These are phyloP conservation scores for Eleginops maclovinus DNA, from an alignment of 2,113 vertebrate species.

Conservation along the genomic window DNA sequence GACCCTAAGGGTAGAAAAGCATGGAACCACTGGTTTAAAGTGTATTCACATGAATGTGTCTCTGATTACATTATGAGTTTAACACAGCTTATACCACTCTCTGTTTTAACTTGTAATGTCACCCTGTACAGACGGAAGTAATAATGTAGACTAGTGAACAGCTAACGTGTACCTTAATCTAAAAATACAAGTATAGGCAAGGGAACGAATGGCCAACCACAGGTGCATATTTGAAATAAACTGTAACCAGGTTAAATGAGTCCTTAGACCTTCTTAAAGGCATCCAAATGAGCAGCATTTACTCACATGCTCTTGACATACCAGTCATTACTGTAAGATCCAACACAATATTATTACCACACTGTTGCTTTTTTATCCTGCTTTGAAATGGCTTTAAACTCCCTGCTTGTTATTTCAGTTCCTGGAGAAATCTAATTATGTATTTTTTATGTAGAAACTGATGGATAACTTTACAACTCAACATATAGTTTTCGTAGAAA, in stretches of 20 bases:
- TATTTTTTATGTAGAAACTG: background rate
- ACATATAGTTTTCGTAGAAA: background rate
- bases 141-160: background rate
- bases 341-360: background rate
- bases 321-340: background rate
- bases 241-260: background rate
- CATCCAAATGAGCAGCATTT: constrained; percentile 3
- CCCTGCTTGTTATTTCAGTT: constrained; percentile 1
- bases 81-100: background rate
- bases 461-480: background rate
- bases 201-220: background rate
- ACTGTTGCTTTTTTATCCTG: background rate
- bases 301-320: background rate
- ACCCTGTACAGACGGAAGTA: background rate
- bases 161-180: background rate
- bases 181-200: background rate
- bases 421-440: background rate
- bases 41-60: background rate
- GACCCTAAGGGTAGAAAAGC: background rate
- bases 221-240: background rate
- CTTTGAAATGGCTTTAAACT: constrained; percentile 3
- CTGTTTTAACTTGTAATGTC: background rate
- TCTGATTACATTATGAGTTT: constrained; percentile 1
- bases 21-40: background rate
- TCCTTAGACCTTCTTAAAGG: background rate